phyloP scores from a whole-genome alignment of 2,888 invertebrate genomes.

The Meganola albula region DNA sequence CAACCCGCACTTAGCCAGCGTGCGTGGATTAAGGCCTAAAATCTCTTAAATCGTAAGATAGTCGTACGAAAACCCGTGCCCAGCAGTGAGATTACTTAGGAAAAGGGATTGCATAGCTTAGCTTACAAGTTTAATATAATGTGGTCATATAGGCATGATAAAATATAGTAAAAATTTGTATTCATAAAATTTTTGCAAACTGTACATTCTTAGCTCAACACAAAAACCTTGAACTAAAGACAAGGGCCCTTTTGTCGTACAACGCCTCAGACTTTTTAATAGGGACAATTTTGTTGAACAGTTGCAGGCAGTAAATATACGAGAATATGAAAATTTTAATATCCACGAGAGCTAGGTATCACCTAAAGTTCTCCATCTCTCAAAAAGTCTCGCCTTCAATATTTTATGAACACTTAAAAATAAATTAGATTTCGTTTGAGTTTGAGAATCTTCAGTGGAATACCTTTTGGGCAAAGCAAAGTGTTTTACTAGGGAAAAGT shows the following conservation, averaged over 20 bases:
- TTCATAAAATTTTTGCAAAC: no score
- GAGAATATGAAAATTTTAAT: constrained; percentile 59
- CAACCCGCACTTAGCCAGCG: no score
- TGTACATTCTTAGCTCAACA: no score
- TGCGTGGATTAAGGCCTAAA: no score
- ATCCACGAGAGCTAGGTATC: constrained; percentile 54
- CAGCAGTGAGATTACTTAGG: no score
- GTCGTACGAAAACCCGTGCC: no score
- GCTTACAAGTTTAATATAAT: no score
- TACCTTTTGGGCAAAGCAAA: constrained; percentile 27
- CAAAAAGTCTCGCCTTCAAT: constrained; percentile 50
- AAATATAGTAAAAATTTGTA: no score
- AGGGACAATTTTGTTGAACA: constrained; percentile 26
- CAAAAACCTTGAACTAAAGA: no score
- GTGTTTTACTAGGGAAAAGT: constrained; percentile 25
- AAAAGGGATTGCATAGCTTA: no score
- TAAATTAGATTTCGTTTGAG: constrained; percentile 53
- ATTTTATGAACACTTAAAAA: constrained; percentile 63
- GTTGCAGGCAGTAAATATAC: constrained; percentile 36
- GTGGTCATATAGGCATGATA: no score
- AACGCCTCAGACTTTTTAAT: background rate
- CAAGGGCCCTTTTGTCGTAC: background rate
- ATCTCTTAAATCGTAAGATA: no score
- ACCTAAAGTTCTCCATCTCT: constrained; percentile 39
- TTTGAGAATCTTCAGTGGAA: constrained; percentile 33